phyloP scores from a whole-genome alignment of 2,888 invertebrate genomes.

The Beris chalybata region DNA sequence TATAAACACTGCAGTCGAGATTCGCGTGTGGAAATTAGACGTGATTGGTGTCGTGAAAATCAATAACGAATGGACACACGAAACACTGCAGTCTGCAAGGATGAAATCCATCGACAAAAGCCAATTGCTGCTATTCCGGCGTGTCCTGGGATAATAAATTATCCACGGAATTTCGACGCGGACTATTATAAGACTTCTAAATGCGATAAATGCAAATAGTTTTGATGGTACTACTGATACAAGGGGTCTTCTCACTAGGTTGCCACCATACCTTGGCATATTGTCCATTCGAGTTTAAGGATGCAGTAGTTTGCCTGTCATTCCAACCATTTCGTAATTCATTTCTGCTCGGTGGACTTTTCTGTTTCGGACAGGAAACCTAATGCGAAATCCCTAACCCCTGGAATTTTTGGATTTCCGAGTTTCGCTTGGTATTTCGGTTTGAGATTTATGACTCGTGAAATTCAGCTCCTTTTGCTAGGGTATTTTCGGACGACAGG shows the following conservation, averaged over 20 bases:
- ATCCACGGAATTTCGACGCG: constrained; percentile 14
- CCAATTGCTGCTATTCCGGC: constrained; percentile 18
- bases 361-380: constrained; percentile 18
- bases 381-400: not conserved
- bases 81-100: constrained; percentile 13
- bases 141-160: constrained; percentile 20
- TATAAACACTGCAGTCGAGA: not conserved
- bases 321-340: constrained; percentile 19
- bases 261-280: constrained; percentile 14
- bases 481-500: not conserved
- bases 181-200: constrained; percentile 6
- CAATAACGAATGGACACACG: not conserved
- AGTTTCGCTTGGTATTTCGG: constrained; percentile 14
- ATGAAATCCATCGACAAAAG: constrained; percentile 11
- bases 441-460: constrained; percentile 28
- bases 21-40: not conserved
- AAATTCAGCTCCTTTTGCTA: constrained; percentile 19
- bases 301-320: constrained; percentile 22
- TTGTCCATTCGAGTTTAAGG: constrained; percentile 22
- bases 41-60: too few relatives aligned
- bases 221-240: too few relatives aligned
- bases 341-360: constrained; percentile 10
- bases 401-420: constrained; percentile 11
- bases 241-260: not conserved
- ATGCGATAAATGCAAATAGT: constrained; percentile 10